phyloP scores from a whole-genome alignment of 2,888 invertebrate genomes.

The Invenusta paracnida region DNA sequence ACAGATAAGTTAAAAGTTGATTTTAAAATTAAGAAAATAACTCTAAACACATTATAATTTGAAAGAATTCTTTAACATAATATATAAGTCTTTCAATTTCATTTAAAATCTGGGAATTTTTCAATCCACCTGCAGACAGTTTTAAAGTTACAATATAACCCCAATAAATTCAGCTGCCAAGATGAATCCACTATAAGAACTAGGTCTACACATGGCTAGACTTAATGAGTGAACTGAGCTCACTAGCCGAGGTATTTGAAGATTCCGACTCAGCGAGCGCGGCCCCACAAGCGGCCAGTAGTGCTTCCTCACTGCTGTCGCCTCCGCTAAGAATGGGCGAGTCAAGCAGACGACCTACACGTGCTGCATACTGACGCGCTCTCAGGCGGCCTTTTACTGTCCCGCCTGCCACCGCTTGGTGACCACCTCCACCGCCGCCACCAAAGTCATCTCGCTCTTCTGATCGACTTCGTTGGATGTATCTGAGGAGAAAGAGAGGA shows the following conservation, averaged over 20 bases:
- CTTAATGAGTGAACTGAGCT: slow-evolving; percentile 32
- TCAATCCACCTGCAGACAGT: too few relatives aligned
- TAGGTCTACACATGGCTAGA: not conserved
- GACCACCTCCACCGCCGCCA: not conserved
- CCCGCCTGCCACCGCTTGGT: not conserved
- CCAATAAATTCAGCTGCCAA: too few relatives aligned
- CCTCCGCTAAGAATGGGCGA: not conserved
- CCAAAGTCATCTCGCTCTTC: slow-evolving; percentile 16
- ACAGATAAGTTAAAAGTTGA: too few relatives aligned
- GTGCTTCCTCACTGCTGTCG: slow-evolving; percentile 35
- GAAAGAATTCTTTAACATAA: too few relatives aligned
- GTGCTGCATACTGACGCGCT: not conserved
- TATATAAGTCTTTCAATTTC: too few relatives aligned
- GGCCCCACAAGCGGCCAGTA: slow-evolving; percentile 35
- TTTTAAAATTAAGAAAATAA: too few relatives aligned
- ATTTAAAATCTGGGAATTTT: too few relatives aligned
- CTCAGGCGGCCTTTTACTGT: slow-evolving; percentile 11
- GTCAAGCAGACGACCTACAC: not conserved
- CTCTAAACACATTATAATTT: too few relatives aligned
- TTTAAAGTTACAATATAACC: too few relatives aligned
- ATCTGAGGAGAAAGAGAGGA: not conserved
- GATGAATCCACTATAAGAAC: too few relatives aligned
- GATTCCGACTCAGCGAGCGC: slow-evolving; percentile 39
- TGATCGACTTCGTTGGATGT: slow-evolving; percentile 29
- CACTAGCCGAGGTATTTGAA: slow-evolving; percentile 27